Evolutionary conservation across 2,888 invertebrate genomes (phyloP), one percentile per base, ranked within the genome.

Genomic region (Lomographa bimaculata): DNA sequence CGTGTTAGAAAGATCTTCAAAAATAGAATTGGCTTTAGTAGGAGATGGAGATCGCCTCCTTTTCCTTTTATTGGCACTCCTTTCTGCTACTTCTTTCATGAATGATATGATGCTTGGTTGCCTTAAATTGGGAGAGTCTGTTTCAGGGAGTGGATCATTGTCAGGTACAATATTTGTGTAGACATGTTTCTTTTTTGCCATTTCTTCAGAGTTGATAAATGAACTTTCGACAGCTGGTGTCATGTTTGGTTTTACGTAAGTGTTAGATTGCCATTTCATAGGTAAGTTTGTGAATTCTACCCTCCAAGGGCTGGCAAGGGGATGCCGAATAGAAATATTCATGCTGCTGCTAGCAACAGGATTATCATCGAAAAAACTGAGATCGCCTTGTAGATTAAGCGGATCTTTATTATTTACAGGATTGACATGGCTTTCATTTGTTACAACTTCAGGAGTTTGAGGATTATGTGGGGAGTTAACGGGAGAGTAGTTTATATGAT

Each of bases 171-270:
- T 60, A 38, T 84, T 78, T 6, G 86, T 86, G 44, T 86, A 89
- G 1, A 89, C 81, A 80, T 87, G 85, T 62, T 81, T 85, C 57
- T 78, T 85, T 45, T 70, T 81, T 7, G 47, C 56, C 6, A 54
- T 56, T 12, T 79, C 78, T 54, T 72, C 71, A 24, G 71, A 60
- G 41, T 78, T 77, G 0, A 86, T 71, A 36, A 82, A 89, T 2
- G 89, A 89, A 36, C 79, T 71, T 45, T 89, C 89, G 7, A 86
- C 74, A 5, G 90, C 85, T 20, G 90, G 90, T 23, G 90, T 90
- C 90, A 90, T 87, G 41, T 89, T 83, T 4, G 89, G 50, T 52
- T 90, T 90, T 0, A 89, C 70, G 61, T 87, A 83, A 3, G 82
- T 71, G 43, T 89, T 84, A 2, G 67, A 74, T 37, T 76, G 85